phyloP scores from a whole-genome alignment of 1,140 invertebrate species.

The Apis dorsata region DNA sequence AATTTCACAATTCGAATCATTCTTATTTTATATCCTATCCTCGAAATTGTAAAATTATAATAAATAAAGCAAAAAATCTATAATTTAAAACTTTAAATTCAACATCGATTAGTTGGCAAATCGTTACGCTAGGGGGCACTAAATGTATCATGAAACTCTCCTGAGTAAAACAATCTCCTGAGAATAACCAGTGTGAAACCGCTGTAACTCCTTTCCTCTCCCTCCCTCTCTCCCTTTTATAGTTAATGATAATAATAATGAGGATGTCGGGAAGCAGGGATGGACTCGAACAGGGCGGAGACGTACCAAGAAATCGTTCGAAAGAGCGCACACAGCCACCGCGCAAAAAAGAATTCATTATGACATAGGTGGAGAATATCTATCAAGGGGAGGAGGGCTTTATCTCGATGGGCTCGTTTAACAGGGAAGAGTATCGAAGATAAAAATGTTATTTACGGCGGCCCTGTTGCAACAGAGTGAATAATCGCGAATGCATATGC shows the following conservation, averaged over 20 bases:
- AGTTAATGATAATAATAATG: constrained; percentile 35
- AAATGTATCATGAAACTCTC: too few species aligned
- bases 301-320: constrained; percentile 33
- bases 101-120: too few species aligned
- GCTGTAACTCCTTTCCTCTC: background rate
- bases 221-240: constrained; percentile 1
- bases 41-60: too few species aligned
- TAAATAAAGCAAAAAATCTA: too few species aligned
- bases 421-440: constrained; percentile 11
- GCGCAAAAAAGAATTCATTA: constrained; percentile 41
- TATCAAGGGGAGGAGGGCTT: constrained; percentile 21
- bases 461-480: background rate
- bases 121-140: too few species aligned
- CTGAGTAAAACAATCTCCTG: too few species aligned
- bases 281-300: constrained; percentile 22
- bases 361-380: constrained; percentile 19
- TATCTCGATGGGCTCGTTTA: constrained; percentile 29
- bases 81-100: too few species aligned
- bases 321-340: constrained; percentile 13
- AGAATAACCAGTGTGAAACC: too few species aligned
- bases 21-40: too few species aligned
- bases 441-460: constrained; percentile 36
- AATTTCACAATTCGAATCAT: too few species aligned
- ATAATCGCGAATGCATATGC: background rate
- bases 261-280: constrained; percentile 5